Percentiles rank a stretch among this genome's conserved stretches.
phyloP scores from a whole-genome alignment of 2,888 invertebrate species.

The Chrysodeixis includens region DNA sequence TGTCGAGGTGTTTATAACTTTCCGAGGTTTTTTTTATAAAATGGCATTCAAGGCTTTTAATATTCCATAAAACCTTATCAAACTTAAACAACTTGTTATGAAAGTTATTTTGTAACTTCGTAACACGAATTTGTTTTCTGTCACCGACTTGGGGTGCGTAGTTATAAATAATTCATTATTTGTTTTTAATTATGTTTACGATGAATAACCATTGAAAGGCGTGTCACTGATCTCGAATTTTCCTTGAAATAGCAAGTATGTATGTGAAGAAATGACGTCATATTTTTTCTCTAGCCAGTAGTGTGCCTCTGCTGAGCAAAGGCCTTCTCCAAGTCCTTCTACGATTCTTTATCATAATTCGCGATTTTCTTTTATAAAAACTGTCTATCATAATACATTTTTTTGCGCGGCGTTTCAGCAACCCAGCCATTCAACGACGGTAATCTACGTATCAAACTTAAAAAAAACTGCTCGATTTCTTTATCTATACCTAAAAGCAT shows the following conservation, averaged over 20 bases:
- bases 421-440: no score
- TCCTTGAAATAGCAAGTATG: neutral
- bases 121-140: neutral
- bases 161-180: constrained; percentile 2
- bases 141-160: neutral
- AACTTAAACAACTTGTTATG: neutral
- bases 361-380: no score
- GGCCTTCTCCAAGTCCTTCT: no score
- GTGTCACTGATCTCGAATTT: neutral
- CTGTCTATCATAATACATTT: no score
- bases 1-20: neutral
- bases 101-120: neutral
- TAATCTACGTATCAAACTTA: no score
- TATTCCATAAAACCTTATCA: neutral
- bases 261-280: neutral
- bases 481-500: neutral
- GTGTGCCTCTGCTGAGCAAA: no score
- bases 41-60: neutral
- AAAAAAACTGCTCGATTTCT: no score
- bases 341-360: no score
- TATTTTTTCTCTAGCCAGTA: no score
- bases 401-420: no score
- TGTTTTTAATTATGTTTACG: neutral
- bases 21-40: neutral
- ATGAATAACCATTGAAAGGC: neutral